A percentile compares a stretch with the other conserved stretches of the same genome.
These are phyloP conservation scores for Triplophysa yarkandensis DNA, from an alignment of 2,797 vertebrate species.

Conservation along the genomic window DNA sequence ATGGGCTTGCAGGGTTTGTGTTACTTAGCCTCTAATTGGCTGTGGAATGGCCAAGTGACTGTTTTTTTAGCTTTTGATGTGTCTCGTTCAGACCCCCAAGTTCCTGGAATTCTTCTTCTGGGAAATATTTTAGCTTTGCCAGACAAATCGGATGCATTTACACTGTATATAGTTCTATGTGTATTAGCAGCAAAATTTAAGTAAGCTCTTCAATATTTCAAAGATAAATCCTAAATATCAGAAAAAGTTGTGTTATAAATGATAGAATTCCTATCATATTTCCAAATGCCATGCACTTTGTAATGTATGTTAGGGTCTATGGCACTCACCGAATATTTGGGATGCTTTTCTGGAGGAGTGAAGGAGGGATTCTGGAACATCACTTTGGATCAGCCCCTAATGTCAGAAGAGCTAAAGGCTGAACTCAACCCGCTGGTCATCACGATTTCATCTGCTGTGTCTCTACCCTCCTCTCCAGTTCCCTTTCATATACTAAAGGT, in stretches of 20 bases:
- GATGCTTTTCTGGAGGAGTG: slow-evolving; percentile 61
- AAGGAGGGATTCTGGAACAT: slow-evolving; percentile 75
- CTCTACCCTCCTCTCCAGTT: slow-evolving; percentile 75
- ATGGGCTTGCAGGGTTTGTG: slow-evolving; percentile 40
- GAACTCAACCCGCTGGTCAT: slow-evolving; percentile 85
- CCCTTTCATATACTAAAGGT: slow-evolving; percentile 76
- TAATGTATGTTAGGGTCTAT: slow-evolving; percentile 69
- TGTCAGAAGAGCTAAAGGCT: slow-evolving; percentile 76
- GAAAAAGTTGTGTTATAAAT: too few relatives aligned
- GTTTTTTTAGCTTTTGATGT: slow-evolving; percentile 60
- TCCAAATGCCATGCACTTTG: neutral
- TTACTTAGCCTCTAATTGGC: slow-evolving; percentile 61
- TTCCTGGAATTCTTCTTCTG: slow-evolving; percentile 56
- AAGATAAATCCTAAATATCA: too few relatives aligned
- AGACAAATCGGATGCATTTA: slow-evolving; percentile 55
- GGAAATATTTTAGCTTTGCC: slow-evolving; percentile 54
- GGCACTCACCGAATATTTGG: slow-evolving; percentile 64
- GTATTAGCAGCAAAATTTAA: too few relatives aligned
- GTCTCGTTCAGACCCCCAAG: slow-evolving; percentile 51
- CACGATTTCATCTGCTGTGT: slow-evolving; percentile 74
- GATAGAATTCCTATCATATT: too few relatives aligned
- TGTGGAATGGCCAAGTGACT: slow-evolving; percentile 52
- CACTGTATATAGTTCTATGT: neutral
- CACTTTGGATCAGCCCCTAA: slow-evolving; percentile 74
- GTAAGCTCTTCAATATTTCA: too few relatives aligned